Percentiles rank a stretch among this genome's conserved stretches.
These are phyloP conservation scores for Catagonus wagneri DNA, from an alignment of 2,113 vertebrate species.

Conservation along the genomic window DNA sequence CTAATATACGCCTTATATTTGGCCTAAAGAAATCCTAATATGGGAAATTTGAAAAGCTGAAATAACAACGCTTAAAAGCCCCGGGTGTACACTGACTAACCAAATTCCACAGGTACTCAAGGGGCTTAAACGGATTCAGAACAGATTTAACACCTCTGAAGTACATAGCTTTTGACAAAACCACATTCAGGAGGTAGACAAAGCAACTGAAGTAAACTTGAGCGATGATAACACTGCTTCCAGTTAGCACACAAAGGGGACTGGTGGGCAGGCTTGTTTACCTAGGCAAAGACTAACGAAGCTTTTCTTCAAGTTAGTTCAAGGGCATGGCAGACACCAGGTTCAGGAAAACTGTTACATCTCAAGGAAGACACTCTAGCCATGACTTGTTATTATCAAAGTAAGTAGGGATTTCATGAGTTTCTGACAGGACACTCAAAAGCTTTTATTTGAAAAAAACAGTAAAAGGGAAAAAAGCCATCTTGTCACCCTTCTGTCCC, in stretches of 20 bases:
- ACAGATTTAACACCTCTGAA: not conserved
- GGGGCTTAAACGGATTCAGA: not conserved
- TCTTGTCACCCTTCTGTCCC: not conserved
- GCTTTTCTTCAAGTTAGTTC: not conserved
- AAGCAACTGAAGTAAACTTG: not conserved
- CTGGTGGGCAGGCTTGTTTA: not conserved
- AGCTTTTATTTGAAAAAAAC: not conserved
- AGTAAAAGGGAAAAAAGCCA: not conserved
- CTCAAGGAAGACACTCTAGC: not conserved
- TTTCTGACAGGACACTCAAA: not conserved
- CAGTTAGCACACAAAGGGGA: too few species aligned
- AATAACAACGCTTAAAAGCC: not conserved
- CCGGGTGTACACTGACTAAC: not conserved
- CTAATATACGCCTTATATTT: not conserved
- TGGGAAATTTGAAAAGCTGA: not conserved
- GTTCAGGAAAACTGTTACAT: not conserved
- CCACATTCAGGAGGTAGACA: not conserved
- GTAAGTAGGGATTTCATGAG: not conserved
- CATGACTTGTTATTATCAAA: not conserved
- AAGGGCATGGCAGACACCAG: not conserved
- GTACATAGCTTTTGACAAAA: not conserved
- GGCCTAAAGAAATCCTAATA: not conserved
- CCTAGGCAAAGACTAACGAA: not conserved
- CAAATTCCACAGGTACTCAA: not conserved
- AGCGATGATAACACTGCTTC: not conserved